phyloP scores from a whole-genome alignment of 2,113 vertebrate genomes.

The Haliaeetus leucogaster region DNA sequence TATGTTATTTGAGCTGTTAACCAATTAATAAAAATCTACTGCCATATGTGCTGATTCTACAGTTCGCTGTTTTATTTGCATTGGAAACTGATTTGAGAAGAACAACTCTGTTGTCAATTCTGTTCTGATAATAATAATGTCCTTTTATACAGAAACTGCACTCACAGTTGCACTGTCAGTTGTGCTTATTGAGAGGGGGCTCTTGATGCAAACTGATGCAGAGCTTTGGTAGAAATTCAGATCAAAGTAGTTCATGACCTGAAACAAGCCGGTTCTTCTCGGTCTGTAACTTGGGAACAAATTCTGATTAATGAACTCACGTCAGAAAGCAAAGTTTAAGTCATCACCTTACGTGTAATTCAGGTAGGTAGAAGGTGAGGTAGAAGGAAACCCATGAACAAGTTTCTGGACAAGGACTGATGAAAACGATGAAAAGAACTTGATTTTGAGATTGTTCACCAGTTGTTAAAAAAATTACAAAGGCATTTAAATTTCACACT shows the following conservation, averaged over 20 bases:
- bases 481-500: background rate
- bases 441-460: background rate
- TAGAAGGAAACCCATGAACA: background rate
- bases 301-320: background rate
- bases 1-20: background rate
- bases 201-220: background rate
- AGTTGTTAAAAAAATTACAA: background rate
- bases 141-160: background rate
- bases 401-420: background rate
- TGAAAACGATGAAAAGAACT: background rate
- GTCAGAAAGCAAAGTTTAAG: background rate
- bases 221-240: background rate
- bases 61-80: background rate
- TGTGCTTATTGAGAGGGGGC: background rate
- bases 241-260: background rate
- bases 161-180: background rate
- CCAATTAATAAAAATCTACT: conserved; percentile 14
- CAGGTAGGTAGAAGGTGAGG: background rate
- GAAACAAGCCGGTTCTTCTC: background rate
- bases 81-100: background rate
- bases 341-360: background rate
- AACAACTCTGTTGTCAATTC: background rate
- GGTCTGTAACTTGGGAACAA: background rate
- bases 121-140: background rate
- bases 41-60: conserved; percentile 7